Conservation (phyloP, 2,888 invertebrate species). For the Pteria penguin region DNA sequence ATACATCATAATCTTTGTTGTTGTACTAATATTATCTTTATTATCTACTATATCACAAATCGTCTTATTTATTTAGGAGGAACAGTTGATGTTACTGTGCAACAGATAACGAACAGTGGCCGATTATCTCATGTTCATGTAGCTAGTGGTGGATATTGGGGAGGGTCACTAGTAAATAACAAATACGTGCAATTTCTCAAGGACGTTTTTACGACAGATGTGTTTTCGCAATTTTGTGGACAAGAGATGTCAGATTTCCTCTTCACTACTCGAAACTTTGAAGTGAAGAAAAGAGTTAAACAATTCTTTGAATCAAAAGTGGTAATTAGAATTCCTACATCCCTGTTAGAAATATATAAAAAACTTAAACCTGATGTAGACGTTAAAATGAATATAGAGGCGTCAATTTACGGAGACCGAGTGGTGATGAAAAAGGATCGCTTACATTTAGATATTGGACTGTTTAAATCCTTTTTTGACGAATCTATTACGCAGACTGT, state of each 20-base stretch:
- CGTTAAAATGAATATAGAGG: neutral
- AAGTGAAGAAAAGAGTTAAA: slow-evolving; percentile 2
- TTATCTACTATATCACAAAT: no score
- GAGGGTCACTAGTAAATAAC: slow-evolving; percentile 23
- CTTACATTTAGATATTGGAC: neutral
- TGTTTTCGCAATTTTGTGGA: neutral
- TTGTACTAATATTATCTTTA: no score
- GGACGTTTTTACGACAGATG: neutral
- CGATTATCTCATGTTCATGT: slow-evolving; percentile 13
- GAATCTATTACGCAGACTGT: neutral
- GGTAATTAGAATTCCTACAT: neutral
- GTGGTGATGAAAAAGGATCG: neutral
- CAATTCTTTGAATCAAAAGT: neutral
- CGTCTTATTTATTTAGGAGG: slow-evolving; percentile 17
- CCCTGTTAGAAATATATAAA: neutral
- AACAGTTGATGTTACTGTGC: slow-evolving; percentile 31
- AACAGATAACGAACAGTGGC: neutral
- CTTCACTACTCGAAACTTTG: neutral
- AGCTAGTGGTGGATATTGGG: slow-evolving; percentile 33
- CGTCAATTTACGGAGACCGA: neutral
- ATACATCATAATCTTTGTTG: no score
- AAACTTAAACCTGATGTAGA: neutral
- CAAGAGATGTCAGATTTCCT: slow-evolving; percentile 9
- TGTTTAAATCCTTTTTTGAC: slow-evolving; percentile 1
- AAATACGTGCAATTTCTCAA: slow-evolving; percentile 14